A percentile compares a stretch with the other conserved stretches of the same genome.
Conservation (phyloP, 2,113 vertebrate genomes). For the Ictalurus punctatus region DNA sequence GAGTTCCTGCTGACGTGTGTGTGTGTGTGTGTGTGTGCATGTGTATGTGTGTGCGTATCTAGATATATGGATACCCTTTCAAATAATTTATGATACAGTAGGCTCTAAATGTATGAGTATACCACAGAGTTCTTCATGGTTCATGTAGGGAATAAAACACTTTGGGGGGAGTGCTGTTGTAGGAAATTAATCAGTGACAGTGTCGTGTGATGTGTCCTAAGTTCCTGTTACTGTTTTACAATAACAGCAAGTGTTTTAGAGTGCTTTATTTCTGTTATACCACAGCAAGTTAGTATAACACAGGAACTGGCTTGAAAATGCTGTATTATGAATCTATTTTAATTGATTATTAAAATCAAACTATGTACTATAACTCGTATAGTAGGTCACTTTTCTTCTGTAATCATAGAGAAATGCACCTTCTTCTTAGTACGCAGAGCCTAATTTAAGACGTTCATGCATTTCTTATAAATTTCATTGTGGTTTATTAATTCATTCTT, state of each 20-base stretch:
- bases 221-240: neutral
- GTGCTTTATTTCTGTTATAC: neutral
- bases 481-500: neutral
- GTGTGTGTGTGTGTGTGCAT: neutral
- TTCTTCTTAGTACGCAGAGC: neutral
- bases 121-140: neutral
- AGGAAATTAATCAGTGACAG: neutral
- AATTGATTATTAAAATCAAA: neutral
- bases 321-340: neutral
- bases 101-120: neutral
- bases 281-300: neutral
- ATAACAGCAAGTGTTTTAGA: neutral
- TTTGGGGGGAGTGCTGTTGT: neutral
- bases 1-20: conserved; percentile 21
- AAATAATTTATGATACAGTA: neutral
- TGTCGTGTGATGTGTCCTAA: neutral
- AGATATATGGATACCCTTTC: neutral
- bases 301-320: neutral
- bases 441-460: neutral
- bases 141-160: neutral
- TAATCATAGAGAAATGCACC: neutral
- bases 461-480: neutral
- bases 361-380: neutral
- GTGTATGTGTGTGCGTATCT: neutral
- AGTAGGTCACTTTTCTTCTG: neutral